Evolutionary conservation across 1,140 invertebrate species (phyloP).

Genomic region (Panulirus ornatus): DNA sequence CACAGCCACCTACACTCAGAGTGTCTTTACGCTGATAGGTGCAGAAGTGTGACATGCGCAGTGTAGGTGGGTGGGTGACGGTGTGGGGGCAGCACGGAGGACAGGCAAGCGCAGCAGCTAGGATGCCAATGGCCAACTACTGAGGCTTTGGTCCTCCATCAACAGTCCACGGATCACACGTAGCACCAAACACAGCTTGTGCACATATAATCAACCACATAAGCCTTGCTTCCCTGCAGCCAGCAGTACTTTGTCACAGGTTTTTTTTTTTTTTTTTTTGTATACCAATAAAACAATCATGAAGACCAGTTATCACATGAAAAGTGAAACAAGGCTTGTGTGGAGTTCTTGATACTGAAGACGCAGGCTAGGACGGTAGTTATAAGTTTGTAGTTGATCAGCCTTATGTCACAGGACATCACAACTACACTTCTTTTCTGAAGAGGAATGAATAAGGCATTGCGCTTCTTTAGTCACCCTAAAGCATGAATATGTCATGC

Average conservation of each 20-base stretch:
- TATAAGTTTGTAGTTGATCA: slow-evolving; percentile 31
- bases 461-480: slow-evolving; percentile 57
- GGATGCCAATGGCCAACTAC: slow-evolving; percentile 51
- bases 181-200: slow-evolving; percentile 74
- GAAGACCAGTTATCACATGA: slow-evolving; percentile 65
- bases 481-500: slow-evolving; percentile 21
- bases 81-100: slow-evolving; percentile 31
- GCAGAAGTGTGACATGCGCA: slow-evolving; percentile 7
- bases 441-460: slow-evolving; percentile 72
- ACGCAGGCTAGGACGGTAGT: slow-evolving; percentile 66
- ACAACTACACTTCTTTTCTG: slow-evolving; percentile 23
- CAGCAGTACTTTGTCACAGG: slow-evolving; percentile 44
- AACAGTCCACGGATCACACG: slow-evolving; percentile 46
- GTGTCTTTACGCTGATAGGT: slow-evolving; percentile 25
- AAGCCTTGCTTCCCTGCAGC: slow-evolving; percentile 40
- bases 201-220: slow-evolving; percentile 60
- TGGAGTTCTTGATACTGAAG: slow-evolving; percentile 51
- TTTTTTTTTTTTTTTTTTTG: slow-evolving; percentile 52
- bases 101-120: slow-evolving; percentile 26
- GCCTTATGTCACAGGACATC: neutral
- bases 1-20: slow-evolving; percentile 20
- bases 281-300: slow-evolving; percentile 53
- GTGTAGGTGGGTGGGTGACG: slow-evolving; percentile 34
- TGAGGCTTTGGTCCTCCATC: slow-evolving; percentile 69
- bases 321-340: slow-evolving; percentile 43